These are phyloP conservation scores for Junco hyemalis DNA, from an alignment of 2,113 vertebrate species.

Conservation along the genomic window DNA sequence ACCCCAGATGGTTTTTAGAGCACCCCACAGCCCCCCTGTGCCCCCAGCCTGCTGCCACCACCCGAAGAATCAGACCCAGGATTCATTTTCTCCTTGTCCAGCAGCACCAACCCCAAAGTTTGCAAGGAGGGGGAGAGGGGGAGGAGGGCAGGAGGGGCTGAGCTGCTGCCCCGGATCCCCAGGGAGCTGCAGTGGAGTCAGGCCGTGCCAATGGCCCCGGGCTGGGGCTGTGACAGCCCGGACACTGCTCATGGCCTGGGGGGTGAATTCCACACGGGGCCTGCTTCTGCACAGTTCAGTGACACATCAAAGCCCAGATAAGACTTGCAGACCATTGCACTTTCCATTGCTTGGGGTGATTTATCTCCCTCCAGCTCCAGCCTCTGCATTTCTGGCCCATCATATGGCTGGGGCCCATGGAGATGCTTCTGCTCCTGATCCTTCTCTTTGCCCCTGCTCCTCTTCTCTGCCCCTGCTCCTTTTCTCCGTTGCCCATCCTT, in stretches of 20 bases:
- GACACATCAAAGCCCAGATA: constrained; percentile 23
- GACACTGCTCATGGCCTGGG: not conserved
- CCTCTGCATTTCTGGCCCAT: not conserved
- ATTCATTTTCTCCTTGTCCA: not conserved
- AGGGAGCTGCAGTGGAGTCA: rapidly evolving
- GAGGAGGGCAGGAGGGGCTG: not conserved
- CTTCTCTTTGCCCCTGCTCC: not conserved
- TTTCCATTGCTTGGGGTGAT: not conserved
- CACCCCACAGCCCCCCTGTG: not conserved
- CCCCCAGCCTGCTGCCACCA: not conserved
- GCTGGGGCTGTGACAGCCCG: not conserved
- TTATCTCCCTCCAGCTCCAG: not conserved
- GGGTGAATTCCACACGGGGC: not conserved
- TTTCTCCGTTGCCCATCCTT: not conserved
- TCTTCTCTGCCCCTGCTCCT: not conserved
- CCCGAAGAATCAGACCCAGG: too few relatives aligned
- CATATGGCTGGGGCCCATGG: rapidly evolving
- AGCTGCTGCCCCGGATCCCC: not conserved
- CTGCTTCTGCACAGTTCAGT: not conserved
- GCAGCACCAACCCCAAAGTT: not conserved
- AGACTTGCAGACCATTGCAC: constrained; percentile 7
- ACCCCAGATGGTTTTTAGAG: rapidly evolving
- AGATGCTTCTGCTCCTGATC: not conserved
- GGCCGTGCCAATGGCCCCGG: not conserved
- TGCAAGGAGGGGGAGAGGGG: not conserved